Evolutionary conservation across 30 jellyfish, hydroid and myxozoan species (phyloP), one percentile per base, ranked within the genome.

Genomic region (Hydractinia symbiolongicarpus): DNA sequence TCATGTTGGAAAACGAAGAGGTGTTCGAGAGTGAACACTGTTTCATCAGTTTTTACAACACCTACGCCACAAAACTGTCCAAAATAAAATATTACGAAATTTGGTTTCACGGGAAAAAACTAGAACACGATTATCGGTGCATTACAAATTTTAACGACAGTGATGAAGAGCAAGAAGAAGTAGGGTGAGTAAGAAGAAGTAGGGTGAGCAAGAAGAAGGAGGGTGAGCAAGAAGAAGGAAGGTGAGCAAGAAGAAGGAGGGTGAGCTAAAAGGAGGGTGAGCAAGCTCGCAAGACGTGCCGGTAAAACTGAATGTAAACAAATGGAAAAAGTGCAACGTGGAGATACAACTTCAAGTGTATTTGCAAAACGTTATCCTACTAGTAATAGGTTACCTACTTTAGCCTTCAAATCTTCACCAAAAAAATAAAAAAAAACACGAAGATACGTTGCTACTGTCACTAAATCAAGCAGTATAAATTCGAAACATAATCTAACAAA

Each of bases 61-160:
- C 50, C 44, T 49, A 84, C 62, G 14, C 19, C 16, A 72, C 53
- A 14, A 21, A 56, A 19, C 19, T 50, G 20, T 14, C 21, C 52
- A 54, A 64, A 16, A 19, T 56, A 5, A 60, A 85, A 54, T 82
- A 20, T 20, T 83, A 73, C 79, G 96, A 88, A 55, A 54, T 82
- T 51, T 88, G 96, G 96, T 52, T 88, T 19, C 53, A 78, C 40
- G 96, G 96, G 19, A 67, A 17, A 1, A 61, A 61, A 68, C 72
- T 76, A 71, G 73, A 69, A 5, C 54, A 64, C 4, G 94, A 83
- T 9, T 88, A 82, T 68, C 78, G 17, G 19, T 82, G 95, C 72
- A 5, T 83, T 40, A 62, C 56, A 16, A 70, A 55, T 75, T 83
- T 81, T 52, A 61, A 67, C 49, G 44, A 30, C 44, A 30, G 44